Evolutionary conservation across 2,888 invertebrate species (phyloP).

Genomic region (Cryptosula pallasiana): DNA sequence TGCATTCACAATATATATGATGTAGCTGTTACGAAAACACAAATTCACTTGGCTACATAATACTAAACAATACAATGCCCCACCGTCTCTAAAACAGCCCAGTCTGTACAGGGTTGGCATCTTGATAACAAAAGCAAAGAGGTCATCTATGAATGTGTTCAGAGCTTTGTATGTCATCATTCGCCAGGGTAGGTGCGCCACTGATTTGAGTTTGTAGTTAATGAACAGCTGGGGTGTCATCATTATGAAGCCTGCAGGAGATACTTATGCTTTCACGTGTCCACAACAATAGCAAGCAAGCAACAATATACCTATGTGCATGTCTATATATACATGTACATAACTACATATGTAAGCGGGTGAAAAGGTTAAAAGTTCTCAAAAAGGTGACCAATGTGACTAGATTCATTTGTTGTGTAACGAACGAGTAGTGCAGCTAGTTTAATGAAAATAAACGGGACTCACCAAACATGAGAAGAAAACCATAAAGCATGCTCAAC

Average conservation of each 20-base stretch:
- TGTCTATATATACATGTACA: no score
- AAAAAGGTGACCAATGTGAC: no score
- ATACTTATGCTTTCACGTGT: conserved; percentile 21
- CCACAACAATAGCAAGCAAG: neutral
- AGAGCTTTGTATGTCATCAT: conserved; percentile 99
- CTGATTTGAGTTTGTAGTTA: conserved; percentile 97
- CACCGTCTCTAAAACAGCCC: conserved; percentile 94
- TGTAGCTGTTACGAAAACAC: no score
- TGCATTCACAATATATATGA: no score
- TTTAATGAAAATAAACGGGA: conserved; percentile 10
- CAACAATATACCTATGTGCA: no score
- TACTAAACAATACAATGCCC: no score
- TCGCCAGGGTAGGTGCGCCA: conserved; percentile 98
- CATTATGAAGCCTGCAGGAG: conserved; percentile 83
- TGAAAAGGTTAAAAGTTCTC: no score
- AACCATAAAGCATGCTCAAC: conserved; percentile 93
- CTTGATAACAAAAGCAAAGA: conserved; percentile 99
- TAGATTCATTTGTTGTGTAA: no score
- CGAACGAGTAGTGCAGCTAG: no score
- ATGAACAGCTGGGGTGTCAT: conserved; percentile 99
- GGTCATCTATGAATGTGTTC: conserved; percentile 98
- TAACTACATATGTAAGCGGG: no score
- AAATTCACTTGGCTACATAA: no score
- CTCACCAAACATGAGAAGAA: conserved; percentile 78
- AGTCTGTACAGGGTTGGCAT: conserved; percentile 98